A percentile compares a stretch with the other conserved stretches of the same genome.
Conservation (phyloP, 2,888 invertebrate genomes). For the Acanthosepion lycidas region DNA sequence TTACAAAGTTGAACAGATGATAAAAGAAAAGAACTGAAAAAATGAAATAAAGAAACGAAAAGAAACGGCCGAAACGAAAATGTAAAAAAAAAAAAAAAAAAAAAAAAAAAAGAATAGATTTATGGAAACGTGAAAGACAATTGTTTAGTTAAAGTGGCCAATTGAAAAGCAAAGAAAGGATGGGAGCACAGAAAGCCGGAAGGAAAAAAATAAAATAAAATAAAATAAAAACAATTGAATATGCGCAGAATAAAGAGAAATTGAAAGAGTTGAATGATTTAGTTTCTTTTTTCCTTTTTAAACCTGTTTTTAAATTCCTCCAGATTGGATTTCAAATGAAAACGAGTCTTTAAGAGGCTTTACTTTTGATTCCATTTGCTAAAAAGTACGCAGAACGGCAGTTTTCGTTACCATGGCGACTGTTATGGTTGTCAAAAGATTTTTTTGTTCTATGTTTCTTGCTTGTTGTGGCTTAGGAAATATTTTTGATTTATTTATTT, state of each 20-base stretch:
- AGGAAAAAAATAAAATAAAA: too few relatives aligned
- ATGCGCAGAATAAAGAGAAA: background rate
- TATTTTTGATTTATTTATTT: background rate
- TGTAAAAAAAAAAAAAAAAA: too few relatives aligned
- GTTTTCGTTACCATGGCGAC: conserved; percentile 2
- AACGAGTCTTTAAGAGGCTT: background rate
- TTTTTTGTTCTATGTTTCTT: background rate
- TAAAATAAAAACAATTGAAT: too few relatives aligned
- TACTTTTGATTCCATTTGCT: background rate
- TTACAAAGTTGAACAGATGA: too few relatives aligned
- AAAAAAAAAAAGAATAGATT: too few relatives aligned
- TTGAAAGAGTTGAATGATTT: background rate
- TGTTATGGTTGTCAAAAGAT: background rate
- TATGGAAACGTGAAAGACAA: too few relatives aligned
- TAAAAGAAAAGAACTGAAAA: too few relatives aligned
- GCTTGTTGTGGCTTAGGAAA: background rate
- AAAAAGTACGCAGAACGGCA: background rate
- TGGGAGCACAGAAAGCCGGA: too few relatives aligned
- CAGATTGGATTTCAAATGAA: conserved; percentile 22
- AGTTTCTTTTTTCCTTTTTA: background rate
- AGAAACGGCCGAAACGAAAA: too few relatives aligned
- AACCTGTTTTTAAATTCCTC: background rate
- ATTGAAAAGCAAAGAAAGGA: too few relatives aligned
- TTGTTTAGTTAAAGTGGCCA: too few relatives aligned
- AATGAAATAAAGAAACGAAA: too few relatives aligned